Base-by-base conservation (phyloP, 1,140 invertebrate species). In the Drosophila insularis region DNA sequence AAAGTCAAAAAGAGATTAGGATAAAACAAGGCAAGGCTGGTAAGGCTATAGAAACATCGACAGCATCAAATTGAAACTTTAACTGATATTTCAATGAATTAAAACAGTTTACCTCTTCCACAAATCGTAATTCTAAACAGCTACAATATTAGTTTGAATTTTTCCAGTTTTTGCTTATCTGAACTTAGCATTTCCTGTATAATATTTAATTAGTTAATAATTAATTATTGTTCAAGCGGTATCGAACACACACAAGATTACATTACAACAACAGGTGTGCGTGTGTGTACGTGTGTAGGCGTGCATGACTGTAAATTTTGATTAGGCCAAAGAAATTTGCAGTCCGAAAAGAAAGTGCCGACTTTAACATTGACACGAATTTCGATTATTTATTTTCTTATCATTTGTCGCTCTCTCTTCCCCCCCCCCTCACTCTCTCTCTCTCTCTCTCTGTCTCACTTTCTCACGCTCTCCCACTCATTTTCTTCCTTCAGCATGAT, bases 181-280 rank as follows among this genome's bases (percentile, higher is more conserved):
- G 21, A 50, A 8, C 19, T 7, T 4, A 2, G 2, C 43, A 11
- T 21, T 50, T 50, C 17, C 43, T 21, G 17, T 21, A 1, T 50
- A n/a, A 17, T 21, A 11, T 50, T 11, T 4, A 21, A 11, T 21
- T 50, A 50, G 19, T 19, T 50, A 50, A 50, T 50, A 50, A 50
- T 21, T 50, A 19, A 21, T 21, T 50, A 8, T 50, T 11, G 2
- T 46, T 19, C 2, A 43, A 19, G 5, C 1, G 7, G 2, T 8
- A 19, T 19, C 17, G 19, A 14, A 8, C 8, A 50, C 17, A 50
- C 19, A 46, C 43, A 21, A 50, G 10, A 50, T 17, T 50, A n/a
- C n/a, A n/a, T n/a, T n/a, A n/a, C 17, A 74, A 75, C 74, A 77
- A 77, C 74, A 77, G 74, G 74, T 77, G 74, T 50, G 32, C 13